Evolutionary conservation across 2,797 vertebrate genomes (phyloP), one percentile per base, ranked within the genome.

Genomic region (Trachurus trachurus): DNA sequence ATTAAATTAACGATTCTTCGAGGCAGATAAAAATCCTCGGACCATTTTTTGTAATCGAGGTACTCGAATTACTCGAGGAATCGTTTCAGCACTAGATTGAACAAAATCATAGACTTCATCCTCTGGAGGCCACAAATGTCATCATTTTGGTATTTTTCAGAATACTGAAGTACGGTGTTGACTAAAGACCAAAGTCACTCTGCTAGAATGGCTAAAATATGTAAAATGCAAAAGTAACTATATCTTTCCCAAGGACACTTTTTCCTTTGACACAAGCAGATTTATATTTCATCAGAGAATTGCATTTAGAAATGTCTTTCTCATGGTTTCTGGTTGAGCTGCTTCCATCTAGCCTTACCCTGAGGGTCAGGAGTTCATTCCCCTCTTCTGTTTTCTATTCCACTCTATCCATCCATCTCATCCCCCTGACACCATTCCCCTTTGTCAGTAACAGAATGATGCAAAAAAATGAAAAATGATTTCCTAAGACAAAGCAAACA

Each of bases 351-450:
- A 37, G 61, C 44, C 6, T 1, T 45, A 50, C 49, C 84, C 68
- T 71, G 22, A 53, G 70, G 78, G 76, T 87, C 79, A 81, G 34
- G 61, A 56, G 76, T 78, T 80, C 63, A 78, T 57, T 68, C n/a
- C 62, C 58, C 1, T 0, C 63, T 56, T 45, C 53, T 37, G 11
- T 49, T 86, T 67, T 70, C 63, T 31, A 61, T 83, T 80, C 31
- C 40, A 17, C 67, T 71, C 76, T 16, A 72, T 64, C 68, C 66
- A 80, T 82, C 60, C 44, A 66, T 73, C 59, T 67, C 82, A 56
- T 12, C 61, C 34, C 29, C 40, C 26, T 6, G 19, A 65, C 52
- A 79, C 42, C 42, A 65, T 64, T 69, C 12, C 49, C 72, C 78
- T 59, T 53, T 60, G 21, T 78, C 54, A 40, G 21, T 17, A 50